phyloP scores from a whole-genome alignment of 1,140 invertebrate genomes.

The Zaprionus vittiger region DNA sequence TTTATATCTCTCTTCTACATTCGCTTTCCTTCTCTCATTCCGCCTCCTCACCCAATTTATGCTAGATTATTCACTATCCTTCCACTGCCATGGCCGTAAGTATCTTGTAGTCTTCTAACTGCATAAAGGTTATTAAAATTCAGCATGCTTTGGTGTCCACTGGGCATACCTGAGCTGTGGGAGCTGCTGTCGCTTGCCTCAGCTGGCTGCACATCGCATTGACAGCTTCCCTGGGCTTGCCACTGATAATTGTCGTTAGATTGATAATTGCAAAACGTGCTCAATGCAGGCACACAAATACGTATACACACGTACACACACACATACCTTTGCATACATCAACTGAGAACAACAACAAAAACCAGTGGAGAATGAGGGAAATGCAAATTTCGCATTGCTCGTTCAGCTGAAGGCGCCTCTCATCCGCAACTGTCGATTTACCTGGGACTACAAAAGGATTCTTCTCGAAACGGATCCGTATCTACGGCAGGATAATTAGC shows the following conservation, averaged over 20 bases:
- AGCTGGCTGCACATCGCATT: neutral
- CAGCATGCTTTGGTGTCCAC: constrained; percentile 14
- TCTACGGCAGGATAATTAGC: constrained; percentile 65
- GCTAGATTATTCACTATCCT: no score
- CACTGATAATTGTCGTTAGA: constrained; percentile 30
- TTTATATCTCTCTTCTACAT: no score
- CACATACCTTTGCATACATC: neutral
- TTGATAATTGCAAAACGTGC: constrained; percentile 39
- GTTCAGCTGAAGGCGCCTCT: neutral
- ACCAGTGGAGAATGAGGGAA: neutral
- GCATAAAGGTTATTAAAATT: constrained; percentile 48
- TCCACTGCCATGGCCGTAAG: neutral
- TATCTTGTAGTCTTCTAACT: constrained; percentile 20
- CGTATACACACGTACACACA: neutral
- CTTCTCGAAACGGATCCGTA: constrained; percentile 7
- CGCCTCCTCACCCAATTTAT: neutral
- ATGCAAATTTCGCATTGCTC: constrained; percentile 1
- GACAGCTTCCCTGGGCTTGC: neutral
- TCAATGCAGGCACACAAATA: neutral
- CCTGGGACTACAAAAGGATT: neutral
- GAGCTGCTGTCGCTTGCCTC: neutral
- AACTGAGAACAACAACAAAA: constrained; percentile 10
- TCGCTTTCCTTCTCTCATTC: neutral
- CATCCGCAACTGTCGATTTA: neutral
- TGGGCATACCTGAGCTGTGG: constrained; percentile 2